Evolutionary conservation across 2,113 vertebrate species (phyloP).

Genomic region (Phodopus roborovskii): DNA sequence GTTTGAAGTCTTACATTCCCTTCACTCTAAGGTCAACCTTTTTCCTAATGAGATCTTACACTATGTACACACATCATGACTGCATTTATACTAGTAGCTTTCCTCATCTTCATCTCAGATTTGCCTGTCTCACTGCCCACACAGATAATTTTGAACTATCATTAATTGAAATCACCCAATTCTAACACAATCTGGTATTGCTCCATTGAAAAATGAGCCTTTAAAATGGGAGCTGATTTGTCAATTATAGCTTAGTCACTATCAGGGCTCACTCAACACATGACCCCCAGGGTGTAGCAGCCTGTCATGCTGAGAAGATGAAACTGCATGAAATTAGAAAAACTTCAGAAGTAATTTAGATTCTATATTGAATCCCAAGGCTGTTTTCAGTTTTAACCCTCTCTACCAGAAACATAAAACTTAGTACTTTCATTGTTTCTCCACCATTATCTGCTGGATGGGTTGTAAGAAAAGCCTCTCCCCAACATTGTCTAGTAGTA

Average conservation of each 20-base stretch:
- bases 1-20: background rate
- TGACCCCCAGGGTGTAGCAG: background rate
- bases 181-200: background rate
- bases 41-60: background rate
- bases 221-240: background rate
- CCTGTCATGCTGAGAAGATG: background rate
- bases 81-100: background rate
- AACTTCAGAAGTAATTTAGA: background rate
- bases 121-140: background rate
- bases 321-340: background rate
- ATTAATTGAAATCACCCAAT: background rate
- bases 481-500: background rate
- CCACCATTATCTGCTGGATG: background rate
- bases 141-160: background rate
- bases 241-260: background rate
- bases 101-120: background rate
- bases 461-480: background rate
- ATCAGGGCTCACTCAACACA: background rate
- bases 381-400: background rate
- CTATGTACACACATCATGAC: background rate
- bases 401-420: background rate
- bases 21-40: background rate
- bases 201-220: background rate
- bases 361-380: background rate
- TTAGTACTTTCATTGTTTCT: background rate